Conservation (phyloP, 1,140 invertebrate species). For the Hirudo medicinalis region DNA sequence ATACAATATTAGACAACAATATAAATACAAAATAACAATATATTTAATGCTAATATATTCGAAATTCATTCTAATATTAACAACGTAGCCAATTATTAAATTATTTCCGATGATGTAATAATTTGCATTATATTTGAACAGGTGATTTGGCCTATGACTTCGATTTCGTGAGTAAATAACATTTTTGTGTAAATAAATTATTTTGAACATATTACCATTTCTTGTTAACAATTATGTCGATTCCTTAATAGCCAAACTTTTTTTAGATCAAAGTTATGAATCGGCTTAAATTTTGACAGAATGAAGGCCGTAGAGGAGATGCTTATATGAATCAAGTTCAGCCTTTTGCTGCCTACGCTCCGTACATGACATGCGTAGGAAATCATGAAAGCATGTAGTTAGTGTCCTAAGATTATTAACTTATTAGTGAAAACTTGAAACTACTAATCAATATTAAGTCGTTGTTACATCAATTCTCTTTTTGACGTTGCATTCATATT, state of each 20-base stretch:
- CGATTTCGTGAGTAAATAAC: constrained; percentile 47
- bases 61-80: too few species aligned
- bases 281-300: constrained; percentile 25
- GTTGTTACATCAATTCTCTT: not conserved
- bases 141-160: constrained; percentile 73
- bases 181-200: not conserved
- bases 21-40: too few species aligned
- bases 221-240: not conserved
- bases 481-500: not conserved
- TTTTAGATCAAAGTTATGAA: not conserved
- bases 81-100: not conserved
- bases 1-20: too few species aligned
- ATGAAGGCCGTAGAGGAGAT: constrained; percentile 36
- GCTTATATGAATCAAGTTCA: constrained; percentile 39
- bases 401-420: constrained; percentile 20
- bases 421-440: not conserved
- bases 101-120: not conserved
- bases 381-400: constrained; percentile 39
- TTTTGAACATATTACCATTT: too few species aligned
- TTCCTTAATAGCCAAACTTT: not conserved
- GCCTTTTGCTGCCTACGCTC: constrained; percentile 35
- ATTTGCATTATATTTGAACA: constrained; percentile 55
- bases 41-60: too few species aligned
- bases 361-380: constrained; percentile 40
- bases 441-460: not conserved